Percentiles rank a stretch among this genome's conserved stretches.
Conservation (phyloP, 2,888 invertebrate genomes). For the Erynnis tages region DNA sequence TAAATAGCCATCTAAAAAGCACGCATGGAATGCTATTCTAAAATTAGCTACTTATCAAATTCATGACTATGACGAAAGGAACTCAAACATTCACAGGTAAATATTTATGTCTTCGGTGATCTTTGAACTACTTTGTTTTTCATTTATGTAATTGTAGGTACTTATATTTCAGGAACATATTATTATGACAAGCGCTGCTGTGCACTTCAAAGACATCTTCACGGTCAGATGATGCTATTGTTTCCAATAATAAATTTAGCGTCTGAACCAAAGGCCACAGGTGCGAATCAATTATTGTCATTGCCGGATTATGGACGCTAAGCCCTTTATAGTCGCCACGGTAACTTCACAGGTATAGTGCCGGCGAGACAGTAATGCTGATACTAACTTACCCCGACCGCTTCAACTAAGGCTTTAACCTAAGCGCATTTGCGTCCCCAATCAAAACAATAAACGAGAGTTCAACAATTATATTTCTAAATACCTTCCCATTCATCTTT, state of each 20-base stretch:
- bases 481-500: too few species aligned
- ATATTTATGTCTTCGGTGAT: neutral
- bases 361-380: too few species aligned
- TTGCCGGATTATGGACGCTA: conserved; percentile 1
- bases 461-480: too few species aligned
- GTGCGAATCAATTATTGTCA: conserved; percentile 23
- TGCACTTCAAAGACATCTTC: conserved; percentile 13
- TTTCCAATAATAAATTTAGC: conserved; percentile 19
- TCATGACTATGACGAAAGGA: conserved; percentile 2
- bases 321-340: neutral
- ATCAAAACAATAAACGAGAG: too few species aligned
- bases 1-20: neutral
- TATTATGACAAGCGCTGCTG: neutral
- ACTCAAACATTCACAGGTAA: conserved; percentile 2
- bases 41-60: neutral
- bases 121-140: neutral
- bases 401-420: too few species aligned
- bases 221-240: conserved; percentile 20
- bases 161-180: neutral
- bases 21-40: neutral
- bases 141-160: neutral
- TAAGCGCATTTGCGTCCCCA: too few species aligned
- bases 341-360: too few species aligned
- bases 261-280: conserved; percentile 5
- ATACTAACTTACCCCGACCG: too few species aligned